phyloP scores from a whole-genome alignment of 2,888 invertebrate genomes.

The Callosobruchus maculatus region DNA sequence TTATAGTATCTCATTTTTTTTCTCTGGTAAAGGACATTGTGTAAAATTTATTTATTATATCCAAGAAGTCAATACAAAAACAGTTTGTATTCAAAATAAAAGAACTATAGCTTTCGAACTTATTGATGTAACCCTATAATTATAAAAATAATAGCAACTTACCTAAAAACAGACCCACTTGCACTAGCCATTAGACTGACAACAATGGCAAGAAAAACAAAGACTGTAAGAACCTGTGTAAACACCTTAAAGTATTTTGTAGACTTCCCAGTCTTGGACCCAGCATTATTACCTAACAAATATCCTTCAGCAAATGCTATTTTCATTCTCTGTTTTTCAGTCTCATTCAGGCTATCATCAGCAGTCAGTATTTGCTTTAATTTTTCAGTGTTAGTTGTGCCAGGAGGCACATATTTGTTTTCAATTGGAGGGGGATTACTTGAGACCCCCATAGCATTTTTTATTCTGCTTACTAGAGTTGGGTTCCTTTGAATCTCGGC shows the following conservation, averaged over 20 bases:
- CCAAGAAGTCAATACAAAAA: too few relatives aligned
- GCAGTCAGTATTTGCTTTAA: conserved; percentile 55
- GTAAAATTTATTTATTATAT: too few relatives aligned
- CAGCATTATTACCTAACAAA: conserved; percentile 62
- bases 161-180: conserved; percentile 69
- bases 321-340: conserved; percentile 73
- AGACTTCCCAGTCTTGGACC: conserved; percentile 50
- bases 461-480: conserved; percentile 63
- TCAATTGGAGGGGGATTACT: conserved; percentile 23
- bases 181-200: conserved; percentile 70
- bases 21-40: too few relatives aligned
- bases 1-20: too few relatives aligned
- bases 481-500: conserved; percentile 72
- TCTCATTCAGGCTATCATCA: conserved; percentile 47
- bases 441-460: conserved; percentile 51
- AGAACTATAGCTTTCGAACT: too few relatives aligned
- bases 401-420: conserved; percentile 24
- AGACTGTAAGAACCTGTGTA: conserved; percentile 69
- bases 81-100: too few relatives aligned
- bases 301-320: conserved; percentile 92
- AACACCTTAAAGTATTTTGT: conserved; percentile 66
- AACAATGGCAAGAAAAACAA: conserved; percentile 74
- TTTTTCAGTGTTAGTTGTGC: conserved; percentile 45
- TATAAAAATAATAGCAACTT: conserved; percentile 17
- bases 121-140: too few relatives aligned